A percentile compares a stretch with the other conserved stretches of the same genome.
phyloP scores from a whole-genome alignment of 1,140 invertebrate genomes.

The Apis cerana region DNA sequence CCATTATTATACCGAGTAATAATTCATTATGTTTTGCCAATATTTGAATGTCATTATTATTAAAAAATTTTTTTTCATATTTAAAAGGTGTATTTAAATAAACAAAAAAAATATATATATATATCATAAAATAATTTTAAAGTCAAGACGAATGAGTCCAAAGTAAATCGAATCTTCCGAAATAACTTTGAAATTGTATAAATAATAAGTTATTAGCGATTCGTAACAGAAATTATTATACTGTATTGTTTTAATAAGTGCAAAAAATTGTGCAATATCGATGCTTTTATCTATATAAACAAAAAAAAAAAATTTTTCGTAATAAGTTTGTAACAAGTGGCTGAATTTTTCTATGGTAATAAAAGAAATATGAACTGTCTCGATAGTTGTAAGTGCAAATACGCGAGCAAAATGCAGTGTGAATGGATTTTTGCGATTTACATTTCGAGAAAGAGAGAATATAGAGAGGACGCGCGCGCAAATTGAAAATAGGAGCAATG shows the following conservation, averaged over 20 bases:
- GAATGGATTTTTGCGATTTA: constrained; percentile 38
- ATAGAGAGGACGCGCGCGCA: constrained; percentile 26
- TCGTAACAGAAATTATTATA: constrained; percentile 1
- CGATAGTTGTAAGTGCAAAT: constrained; percentile 27
- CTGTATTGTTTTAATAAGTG: constrained; percentile 22
- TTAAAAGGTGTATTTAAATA: neutral
- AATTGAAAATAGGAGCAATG: constrained; percentile 5
- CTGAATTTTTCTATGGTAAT: constrained; percentile 44
- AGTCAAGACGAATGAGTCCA: constrained; percentile 1
- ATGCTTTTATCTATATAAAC: constrained; percentile 50
- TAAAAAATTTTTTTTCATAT: too few relatives aligned
- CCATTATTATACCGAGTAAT: constrained; percentile 38
- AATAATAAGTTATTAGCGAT: constrained; percentile 23
- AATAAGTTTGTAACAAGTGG: constrained; percentile 38
- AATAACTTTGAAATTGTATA: constrained; percentile 21
- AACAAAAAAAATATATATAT: neutral
- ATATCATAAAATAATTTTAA: neutral
- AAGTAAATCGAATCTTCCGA: constrained; percentile 1
- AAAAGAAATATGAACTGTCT: constrained; percentile 32
- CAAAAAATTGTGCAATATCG: constrained; percentile 54
- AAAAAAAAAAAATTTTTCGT: constrained; percentile 9
- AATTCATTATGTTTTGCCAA: neutral
- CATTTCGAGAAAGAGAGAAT: constrained; percentile 15
- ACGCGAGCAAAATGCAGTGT: constrained; percentile 30
- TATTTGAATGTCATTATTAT: neutral